Conservation (phyloP, 2,888 invertebrate species). For the Formica aserva region DNA sequence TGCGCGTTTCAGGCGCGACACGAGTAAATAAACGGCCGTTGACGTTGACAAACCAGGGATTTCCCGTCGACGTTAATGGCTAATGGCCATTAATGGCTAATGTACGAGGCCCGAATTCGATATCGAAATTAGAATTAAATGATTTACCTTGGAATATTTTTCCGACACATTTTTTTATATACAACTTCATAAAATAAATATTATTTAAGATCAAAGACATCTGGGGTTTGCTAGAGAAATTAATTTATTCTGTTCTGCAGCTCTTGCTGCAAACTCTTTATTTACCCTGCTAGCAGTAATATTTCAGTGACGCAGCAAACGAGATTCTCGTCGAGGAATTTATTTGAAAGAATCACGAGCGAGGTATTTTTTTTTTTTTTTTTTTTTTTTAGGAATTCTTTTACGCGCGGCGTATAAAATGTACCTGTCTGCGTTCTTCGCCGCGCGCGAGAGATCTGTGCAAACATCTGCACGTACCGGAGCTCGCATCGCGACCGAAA, state of each 20-base stretch:
- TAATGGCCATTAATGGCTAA: slow-evolving; percentile 42
- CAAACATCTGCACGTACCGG: slow-evolving; percentile 42
- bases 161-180: neutral
- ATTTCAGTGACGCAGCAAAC: neutral
- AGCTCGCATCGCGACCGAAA: slow-evolving; percentile 18
- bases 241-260: neutral
- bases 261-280: neutral
- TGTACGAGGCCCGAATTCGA: slow-evolving; percentile 16
- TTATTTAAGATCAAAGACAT: neutral
- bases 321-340: neutral
- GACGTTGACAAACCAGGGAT: slow-evolving; percentile 67
- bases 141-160: neutral
- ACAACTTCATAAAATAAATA: neutral
- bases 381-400: slow-evolving; percentile 18
- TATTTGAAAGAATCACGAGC: slow-evolving; percentile 24
- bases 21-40: slow-evolving; percentile 68
- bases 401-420: neutral
- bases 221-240: neutral
- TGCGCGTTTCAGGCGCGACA: slow-evolving; percentile 49
- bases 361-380: neutral
- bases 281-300: neutral
- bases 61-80: slow-evolving; percentile 65
- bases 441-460: neutral
- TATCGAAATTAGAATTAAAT: neutral
- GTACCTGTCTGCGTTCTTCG: slow-evolving; percentile 27